Conservation (phyloP, 2,113 vertebrate genomes). For the Erythrocercus mccallii region DNA sequence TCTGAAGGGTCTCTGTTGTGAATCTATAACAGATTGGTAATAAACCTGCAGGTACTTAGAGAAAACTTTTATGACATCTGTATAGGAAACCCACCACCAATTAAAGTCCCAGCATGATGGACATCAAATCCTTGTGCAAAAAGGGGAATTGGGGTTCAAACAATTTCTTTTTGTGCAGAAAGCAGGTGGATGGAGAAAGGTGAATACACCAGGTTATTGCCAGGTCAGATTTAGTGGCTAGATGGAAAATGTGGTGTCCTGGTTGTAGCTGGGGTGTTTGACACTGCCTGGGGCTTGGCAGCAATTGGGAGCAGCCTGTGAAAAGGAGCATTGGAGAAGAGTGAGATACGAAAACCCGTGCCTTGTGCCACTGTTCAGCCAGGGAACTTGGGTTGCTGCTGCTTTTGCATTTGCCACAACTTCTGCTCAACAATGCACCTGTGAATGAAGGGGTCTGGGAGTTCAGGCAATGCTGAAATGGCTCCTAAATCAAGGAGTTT, state of each 20-base stretch:
- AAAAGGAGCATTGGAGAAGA: neutral
- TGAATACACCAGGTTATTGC: rapidly evolving
- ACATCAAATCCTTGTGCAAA: neutral
- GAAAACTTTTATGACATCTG: neutral
- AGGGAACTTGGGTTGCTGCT: neutral
- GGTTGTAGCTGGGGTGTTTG: neutral
- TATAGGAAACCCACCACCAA: neutral
- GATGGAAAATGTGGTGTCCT: rapidly evolving
- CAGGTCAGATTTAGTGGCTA: neutral
- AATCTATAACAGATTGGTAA: neutral
- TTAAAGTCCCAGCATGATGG: neutral
- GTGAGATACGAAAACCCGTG: rapidly evolving
- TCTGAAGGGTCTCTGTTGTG: neutral
- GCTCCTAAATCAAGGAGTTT: neutral
- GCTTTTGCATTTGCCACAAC: neutral
- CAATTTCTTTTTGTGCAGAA: neutral
- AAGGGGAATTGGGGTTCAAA: neutral
- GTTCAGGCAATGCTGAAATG: neutral
- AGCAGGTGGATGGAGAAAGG: neutral
- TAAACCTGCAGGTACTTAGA: neutral
- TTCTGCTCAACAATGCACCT: neutral
- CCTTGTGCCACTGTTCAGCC: rapidly evolving
- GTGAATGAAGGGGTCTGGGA: neutral
- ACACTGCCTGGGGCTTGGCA: rapidly evolving
- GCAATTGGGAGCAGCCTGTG: neutral